Evolutionary conservation across 2,797 vertebrate genomes (phyloP).

Genomic region (Arremon brunneinucha): DNA sequence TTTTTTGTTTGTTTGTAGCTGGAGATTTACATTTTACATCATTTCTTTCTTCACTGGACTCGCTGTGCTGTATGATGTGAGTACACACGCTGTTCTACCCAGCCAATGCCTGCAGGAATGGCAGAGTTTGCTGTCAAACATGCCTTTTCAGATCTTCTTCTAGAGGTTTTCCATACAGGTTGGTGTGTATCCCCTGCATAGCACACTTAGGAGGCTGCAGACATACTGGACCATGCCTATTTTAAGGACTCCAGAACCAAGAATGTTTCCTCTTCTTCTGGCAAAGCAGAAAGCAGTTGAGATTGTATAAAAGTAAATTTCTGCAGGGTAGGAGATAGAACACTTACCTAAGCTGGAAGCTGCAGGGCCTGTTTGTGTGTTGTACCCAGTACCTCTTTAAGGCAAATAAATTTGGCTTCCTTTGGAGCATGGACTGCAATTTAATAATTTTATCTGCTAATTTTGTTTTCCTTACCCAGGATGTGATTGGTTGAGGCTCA

Average conservation of each 20-base stretch:
- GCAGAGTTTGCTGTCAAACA: not conserved
- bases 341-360: not conserved
- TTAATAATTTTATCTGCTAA: not conserved
- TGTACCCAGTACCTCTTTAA: not conserved
- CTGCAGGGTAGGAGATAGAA: not conserved
- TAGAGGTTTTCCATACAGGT: not conserved
- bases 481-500: not conserved
- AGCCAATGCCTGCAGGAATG: not conserved
- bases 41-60: constrained; percentile 80
- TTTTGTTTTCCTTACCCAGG: not conserved
- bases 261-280: not conserved
- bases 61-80: constrained; percentile 83
- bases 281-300: not conserved
- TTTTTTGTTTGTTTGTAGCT: constrained; percentile 75
- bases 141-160: not conserved
- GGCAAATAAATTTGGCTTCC: not conserved
- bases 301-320: not conserved
- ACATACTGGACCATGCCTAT: not conserved
- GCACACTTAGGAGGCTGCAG: not conserved
- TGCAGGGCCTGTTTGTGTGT: not conserved
- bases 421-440: not conserved
- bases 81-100: constrained; percentile 55
- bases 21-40: constrained; percentile 89
- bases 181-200: not conserved
- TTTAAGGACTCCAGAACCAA: not conserved